Percentiles rank a stretch among this genome's conserved stretches.
Conservation (phyloP, 2,797 vertebrate species). For the Gadopsis bispinosus region DNA sequence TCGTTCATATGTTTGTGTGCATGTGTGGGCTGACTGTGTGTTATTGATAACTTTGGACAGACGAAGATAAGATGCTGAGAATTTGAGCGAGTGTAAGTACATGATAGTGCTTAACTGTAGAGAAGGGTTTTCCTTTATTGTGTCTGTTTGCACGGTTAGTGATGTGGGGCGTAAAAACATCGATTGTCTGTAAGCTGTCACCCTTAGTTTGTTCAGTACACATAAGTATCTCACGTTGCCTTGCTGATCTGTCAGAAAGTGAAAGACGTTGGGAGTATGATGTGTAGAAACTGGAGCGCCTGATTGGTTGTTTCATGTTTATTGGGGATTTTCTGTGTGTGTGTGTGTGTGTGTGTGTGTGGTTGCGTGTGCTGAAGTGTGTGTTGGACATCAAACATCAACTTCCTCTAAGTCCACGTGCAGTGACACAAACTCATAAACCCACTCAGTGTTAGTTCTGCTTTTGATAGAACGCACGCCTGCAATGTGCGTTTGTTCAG, state of each 20-base stretch:
- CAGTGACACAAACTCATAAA: conserved; percentile 56
- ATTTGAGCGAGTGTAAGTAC: conserved; percentile 4
- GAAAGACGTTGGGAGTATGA: neutral
- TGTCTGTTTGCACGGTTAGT: neutral
- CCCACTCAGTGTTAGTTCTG: conserved; percentile 66
- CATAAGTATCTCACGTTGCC: neutral
- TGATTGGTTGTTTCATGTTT: conserved; percentile 12
- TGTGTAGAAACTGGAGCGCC: neutral
- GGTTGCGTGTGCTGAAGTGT: conserved; percentile 26
- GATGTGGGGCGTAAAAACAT: neutral
- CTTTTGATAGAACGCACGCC: conserved; percentile 67
- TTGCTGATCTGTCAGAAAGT: neutral
- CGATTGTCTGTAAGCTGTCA: neutral
- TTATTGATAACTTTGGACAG: conserved; percentile 8
- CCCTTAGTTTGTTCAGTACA: too few species aligned
- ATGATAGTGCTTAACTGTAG: conserved; percentile 12
- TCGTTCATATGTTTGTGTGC: neutral
- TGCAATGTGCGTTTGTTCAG: conserved; percentile 9
- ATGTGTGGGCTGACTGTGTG: neutral
- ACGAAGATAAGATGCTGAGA: conserved; percentile 25
- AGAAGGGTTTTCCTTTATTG: neutral
- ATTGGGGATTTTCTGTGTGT: conserved; percentile 45
- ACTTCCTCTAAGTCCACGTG: conserved; percentile 83
- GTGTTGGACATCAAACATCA: conserved; percentile 63
- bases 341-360: conserved; percentile 3